Conservation (phyloP, 2,797 vertebrate genomes). For the Sciurus carolinensis region DNA sequence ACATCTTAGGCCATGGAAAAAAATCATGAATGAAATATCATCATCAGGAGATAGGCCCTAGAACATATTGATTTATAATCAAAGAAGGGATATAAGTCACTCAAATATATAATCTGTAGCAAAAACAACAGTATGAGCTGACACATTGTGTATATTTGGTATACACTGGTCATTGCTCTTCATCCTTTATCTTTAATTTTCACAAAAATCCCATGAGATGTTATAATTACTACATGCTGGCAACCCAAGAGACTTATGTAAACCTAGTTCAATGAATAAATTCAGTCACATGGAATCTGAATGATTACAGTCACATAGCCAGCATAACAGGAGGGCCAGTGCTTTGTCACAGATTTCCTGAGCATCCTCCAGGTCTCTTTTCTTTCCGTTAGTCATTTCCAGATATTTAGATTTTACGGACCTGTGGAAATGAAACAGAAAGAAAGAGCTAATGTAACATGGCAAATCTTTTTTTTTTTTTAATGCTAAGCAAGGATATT, state of each 20-base stretch:
- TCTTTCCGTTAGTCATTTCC: not conserved
- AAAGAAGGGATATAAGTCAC: not conserved
- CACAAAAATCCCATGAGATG: not conserved
- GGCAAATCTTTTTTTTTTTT: not conserved
- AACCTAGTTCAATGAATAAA: not conserved
- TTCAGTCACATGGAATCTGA: not conserved
- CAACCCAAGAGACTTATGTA: not conserved
- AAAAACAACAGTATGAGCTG: not conserved
- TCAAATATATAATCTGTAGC: not conserved
- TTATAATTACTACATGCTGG: not conserved
- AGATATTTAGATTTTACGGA: not conserved
- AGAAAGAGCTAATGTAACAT: not conserved
- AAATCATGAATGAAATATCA: constrained; percentile 20
- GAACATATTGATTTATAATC: not conserved
- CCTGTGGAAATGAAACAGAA: not conserved
- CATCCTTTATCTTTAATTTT: constrained; percentile 24
- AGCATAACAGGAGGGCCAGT: not conserved
- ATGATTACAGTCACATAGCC: not conserved
- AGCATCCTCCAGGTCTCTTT: not conserved
- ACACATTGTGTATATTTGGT: not conserved
- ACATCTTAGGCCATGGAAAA: not conserved
- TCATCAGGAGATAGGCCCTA: not conserved
- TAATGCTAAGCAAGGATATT: not conserved
- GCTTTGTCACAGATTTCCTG: not conserved
- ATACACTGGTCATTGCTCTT: not conserved